A percentile compares a stretch with the other conserved stretches of the same genome.
phyloP scores from a whole-genome alignment of 1,140 invertebrate species.

The Venustaconcha ellipsiformis region DNA sequence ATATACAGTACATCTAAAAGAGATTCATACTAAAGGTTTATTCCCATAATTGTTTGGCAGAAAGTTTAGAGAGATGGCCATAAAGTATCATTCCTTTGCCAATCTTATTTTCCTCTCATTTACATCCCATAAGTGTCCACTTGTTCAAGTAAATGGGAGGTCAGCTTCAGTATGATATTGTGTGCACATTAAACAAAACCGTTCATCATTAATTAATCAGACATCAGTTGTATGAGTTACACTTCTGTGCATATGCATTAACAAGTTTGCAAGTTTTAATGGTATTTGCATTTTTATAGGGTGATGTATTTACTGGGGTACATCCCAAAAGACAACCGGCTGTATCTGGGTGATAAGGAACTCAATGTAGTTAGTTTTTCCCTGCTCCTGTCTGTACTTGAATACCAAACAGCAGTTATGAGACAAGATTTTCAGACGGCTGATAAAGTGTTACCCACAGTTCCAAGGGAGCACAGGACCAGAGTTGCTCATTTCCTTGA shows the following conservation, averaged over 20 bases:
- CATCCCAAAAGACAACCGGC: conserved; percentile 94
- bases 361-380: conserved; percentile 92
- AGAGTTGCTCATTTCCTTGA: conserved; percentile 98
- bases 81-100: too few species aligned
- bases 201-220: background rate
- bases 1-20: too few species aligned
- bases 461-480: conserved; percentile 95
- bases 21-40: too few species aligned
- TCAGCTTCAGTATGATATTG: too few species aligned
- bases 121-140: too few species aligned
- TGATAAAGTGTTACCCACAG: conserved; percentile 92
- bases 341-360: conserved; percentile 98
- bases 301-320: conserved; percentile 94
- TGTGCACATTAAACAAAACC: too few species aligned
- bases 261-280: too few species aligned
- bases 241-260: background rate
- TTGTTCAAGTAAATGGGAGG: too few species aligned
- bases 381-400: conserved; percentile 90
- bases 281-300: conserved; percentile 61
- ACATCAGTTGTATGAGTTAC: background rate
- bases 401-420: conserved; percentile 99
- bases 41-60: too few species aligned
- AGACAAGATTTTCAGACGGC: conserved; percentile 96
- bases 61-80: too few species aligned
- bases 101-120: too few species aligned